phyloP scores from a whole-genome alignment of 2,888 invertebrate species.

The Tethea ocularis region DNA sequence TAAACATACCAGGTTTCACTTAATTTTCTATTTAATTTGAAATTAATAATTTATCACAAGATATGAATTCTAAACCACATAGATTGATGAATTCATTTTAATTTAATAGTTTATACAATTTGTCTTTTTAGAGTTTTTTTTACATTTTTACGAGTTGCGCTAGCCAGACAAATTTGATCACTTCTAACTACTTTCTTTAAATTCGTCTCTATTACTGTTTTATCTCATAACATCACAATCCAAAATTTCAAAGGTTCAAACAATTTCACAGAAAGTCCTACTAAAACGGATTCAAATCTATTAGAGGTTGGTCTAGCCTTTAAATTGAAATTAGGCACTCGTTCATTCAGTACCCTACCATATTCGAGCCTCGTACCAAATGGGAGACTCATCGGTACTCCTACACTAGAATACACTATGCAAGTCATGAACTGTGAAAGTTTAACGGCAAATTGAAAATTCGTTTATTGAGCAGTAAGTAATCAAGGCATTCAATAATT shows the following conservation, averaged over 20 bases:
- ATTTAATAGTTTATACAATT: too few species aligned
- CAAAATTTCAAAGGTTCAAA: not conserved
- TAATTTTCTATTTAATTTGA: too few species aligned
- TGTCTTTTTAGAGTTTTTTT: too few species aligned
- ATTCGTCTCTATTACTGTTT: not conserved
- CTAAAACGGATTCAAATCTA: conserved; percentile 11
- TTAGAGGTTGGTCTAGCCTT: conserved; percentile 24
- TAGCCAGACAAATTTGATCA: too few species aligned
- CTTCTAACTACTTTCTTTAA: not conserved
- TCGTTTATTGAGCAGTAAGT: too few species aligned
- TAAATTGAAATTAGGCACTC: conserved; percentile 39
- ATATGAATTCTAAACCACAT: too few species aligned
- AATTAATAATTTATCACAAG: too few species aligned
- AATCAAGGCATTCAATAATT: too few species aligned
- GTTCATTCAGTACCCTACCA: conserved; percentile 28
- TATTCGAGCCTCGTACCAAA: conserved; percentile 32
- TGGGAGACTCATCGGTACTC: conserved; percentile 1
- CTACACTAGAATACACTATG: not conserved
- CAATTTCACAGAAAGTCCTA: not conserved
- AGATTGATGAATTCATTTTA: too few species aligned
- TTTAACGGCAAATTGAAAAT: too few species aligned
- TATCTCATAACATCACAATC: not conserved
- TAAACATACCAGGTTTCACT: too few species aligned
- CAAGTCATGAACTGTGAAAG: not conserved
- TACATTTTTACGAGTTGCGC: too few species aligned